phyloP scores from a whole-genome alignment of 2,797 vertebrate species.

The Peromyscus attwateri region DNA sequence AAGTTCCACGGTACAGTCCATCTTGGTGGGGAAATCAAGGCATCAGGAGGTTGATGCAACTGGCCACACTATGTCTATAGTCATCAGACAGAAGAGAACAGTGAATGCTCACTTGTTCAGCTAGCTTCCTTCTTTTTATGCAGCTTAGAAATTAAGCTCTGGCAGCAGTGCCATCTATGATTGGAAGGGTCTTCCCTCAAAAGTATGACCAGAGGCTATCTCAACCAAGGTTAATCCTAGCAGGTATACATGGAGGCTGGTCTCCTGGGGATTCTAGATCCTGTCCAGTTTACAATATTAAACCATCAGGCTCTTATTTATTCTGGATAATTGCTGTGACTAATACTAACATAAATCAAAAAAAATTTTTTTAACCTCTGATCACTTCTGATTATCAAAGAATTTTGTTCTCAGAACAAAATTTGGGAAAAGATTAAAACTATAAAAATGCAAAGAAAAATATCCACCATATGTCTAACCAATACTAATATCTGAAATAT shows the following conservation, averaged over 20 bases:
- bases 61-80: neutral
- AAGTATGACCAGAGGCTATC: neutral
- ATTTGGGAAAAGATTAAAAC: neutral
- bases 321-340: neutral
- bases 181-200: neutral
- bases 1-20: neutral
- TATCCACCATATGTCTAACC: neutral
- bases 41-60: neutral
- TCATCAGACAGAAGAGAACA: neutral
- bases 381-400: conserved; percentile 47
- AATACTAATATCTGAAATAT: neutral
- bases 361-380: neutral
- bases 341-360: neutral
- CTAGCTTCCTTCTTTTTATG: neutral
- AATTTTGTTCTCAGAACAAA: neutral
- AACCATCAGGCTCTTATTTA: neutral
- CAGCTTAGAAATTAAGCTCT: neutral
- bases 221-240: neutral
- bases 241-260: too few species aligned
- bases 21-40: neutral
- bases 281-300: neutral
- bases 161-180: neutral
- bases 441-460: neutral
- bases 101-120: neutral
- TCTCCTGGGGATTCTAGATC: too few species aligned